A percentile compares a stretch with the other conserved stretches of the same genome.
These are phyloP conservation scores for Caenorhabditis sp. DNA, from an alignment of 2,888 invertebrate species.

Conservation along the genomic window DNA sequence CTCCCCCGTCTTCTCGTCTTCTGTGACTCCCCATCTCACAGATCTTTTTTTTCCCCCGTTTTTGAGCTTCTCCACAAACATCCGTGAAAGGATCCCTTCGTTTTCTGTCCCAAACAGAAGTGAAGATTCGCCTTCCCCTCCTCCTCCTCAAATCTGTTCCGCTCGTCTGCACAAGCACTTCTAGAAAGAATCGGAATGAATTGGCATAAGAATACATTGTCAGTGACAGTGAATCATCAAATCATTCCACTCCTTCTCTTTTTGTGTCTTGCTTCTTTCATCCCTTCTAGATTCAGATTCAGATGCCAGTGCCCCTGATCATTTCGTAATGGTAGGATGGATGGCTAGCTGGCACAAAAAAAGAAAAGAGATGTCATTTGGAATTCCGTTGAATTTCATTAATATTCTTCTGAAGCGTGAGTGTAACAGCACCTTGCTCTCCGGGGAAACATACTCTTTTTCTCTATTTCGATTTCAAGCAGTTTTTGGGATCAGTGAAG, in stretches of 20 bases:
- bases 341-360: too few species aligned
- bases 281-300: too few species aligned
- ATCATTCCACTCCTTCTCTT: neutral
- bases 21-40: conserved; percentile 22
- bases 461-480: neutral
- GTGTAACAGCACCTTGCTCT: conserved; percentile 22
- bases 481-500: neutral
- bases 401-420: conserved; percentile 26
- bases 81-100: too few species aligned
- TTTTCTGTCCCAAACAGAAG: conserved; percentile 8
- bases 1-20: conserved; percentile 62
- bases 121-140: neutral
- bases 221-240: conserved; percentile 20
- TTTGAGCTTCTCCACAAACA: conserved; percentile 24
- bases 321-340: conserved; percentile 8
- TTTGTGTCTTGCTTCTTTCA: too few species aligned
- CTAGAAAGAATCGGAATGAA: too few species aligned
- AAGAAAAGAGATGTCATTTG: neutral
- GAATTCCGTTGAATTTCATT: conserved; percentile 3
- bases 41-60: conserved; percentile 28
- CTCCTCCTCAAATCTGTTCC: conserved; percentile 31
- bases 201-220: conserved; percentile 16
- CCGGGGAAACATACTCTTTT: neutral
- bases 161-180: conserved; percentile 33
- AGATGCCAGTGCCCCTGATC: conserved; percentile 11